Base-by-base conservation (phyloP, 2,797 vertebrate species). In the Peromyscus aztecus region DNA sequence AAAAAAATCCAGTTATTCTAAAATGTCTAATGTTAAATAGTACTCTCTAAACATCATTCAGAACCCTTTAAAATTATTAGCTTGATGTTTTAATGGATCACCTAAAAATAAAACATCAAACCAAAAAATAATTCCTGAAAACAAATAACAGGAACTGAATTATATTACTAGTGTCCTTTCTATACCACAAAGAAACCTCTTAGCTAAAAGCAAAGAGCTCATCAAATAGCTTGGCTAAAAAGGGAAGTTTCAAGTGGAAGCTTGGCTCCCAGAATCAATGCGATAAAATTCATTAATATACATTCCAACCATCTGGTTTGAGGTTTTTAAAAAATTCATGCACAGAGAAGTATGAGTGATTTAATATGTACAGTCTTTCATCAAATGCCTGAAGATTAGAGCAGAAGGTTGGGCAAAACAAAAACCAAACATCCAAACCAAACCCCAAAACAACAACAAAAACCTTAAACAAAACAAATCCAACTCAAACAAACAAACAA, bases 91-190 rank as follows among this genome's bases (percentile, higher is more conserved):
- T 80, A 91, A 88, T 89, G 27, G n/a, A 71, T 90, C 85, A 94
- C 31, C 40, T 96, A 73, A 95, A 94, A 61, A 86, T 89, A 91
- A 94, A 96, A 94, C 3, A 94, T 34, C 29, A 90, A 55, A 27
- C 21, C 9, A 40, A 87, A 95, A 83, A 65, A 40, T 17, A 94
- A 88, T 75, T 94, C 96, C 76, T 93, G 40, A 87, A 76, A 95
- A 84, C 21, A 97, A 89, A 34, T 34, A 75, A 80, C 17, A 63
- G 52, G 17, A 90, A 87, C 14, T 55, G 40, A 87, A 65, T 82
- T 87, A 29, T 78, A 83, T 49, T 34, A 34, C 34, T 65, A 67
- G 14, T 87, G 24, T 46, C 77, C 23, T 93, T 90, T 73, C 40
- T 90, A 67, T 43, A 81, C 4, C 67, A 92, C 23, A 40, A 73